phyloP scores from a whole-genome alignment of 2,888 invertebrate species.

The Schizotus pectinicornis region DNA sequence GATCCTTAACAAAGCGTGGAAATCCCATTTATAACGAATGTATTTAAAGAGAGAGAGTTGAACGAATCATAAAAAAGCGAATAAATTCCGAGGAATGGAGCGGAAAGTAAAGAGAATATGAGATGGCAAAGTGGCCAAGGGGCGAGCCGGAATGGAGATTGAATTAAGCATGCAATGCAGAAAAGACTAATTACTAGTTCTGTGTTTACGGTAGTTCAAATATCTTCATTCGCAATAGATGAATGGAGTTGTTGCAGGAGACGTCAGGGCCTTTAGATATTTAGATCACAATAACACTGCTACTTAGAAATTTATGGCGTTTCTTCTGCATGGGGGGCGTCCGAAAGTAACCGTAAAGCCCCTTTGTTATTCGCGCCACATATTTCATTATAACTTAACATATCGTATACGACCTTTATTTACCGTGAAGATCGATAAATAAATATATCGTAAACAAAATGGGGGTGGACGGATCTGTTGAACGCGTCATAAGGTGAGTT shows the following conservation, averaged over 20 bases:
- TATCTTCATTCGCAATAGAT: background rate
- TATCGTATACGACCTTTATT: slow-evolving; percentile 22
- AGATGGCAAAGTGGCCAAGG: slow-evolving; percentile 7
- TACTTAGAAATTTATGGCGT: slow-evolving; percentile 22
- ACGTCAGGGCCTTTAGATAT: slow-evolving; percentile 1
- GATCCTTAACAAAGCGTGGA: slow-evolving; percentile 32
- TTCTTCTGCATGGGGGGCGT: slow-evolving; percentile 11
- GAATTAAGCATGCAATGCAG: too few species aligned
- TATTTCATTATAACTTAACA: slow-evolving; percentile 29
- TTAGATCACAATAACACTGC: background rate
- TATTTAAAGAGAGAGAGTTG: slow-evolving; percentile 30
- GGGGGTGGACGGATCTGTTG: background rate
- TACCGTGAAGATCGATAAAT: slow-evolving; percentile 23
- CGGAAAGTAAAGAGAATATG: slow-evolving; percentile 16
- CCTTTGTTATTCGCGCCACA: slow-evolving; percentile 27
- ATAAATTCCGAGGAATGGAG: slow-evolving; percentile 13
- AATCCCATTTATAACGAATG: slow-evolving; percentile 38
- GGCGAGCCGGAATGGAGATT: background rate
- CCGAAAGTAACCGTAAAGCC: background rate
- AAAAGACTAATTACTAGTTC: too few species aligned
- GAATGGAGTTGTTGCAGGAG: slow-evolving; percentile 12
- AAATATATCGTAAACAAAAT: slow-evolving; percentile 27
- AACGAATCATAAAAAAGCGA: slow-evolving; percentile 13
- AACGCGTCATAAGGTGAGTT: slow-evolving; percentile 7
- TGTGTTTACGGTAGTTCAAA: slow-evolving; percentile 8